Base-by-base conservation (phyloP, 2,888 invertebrate species). In the Drosophila greeni region DNA sequence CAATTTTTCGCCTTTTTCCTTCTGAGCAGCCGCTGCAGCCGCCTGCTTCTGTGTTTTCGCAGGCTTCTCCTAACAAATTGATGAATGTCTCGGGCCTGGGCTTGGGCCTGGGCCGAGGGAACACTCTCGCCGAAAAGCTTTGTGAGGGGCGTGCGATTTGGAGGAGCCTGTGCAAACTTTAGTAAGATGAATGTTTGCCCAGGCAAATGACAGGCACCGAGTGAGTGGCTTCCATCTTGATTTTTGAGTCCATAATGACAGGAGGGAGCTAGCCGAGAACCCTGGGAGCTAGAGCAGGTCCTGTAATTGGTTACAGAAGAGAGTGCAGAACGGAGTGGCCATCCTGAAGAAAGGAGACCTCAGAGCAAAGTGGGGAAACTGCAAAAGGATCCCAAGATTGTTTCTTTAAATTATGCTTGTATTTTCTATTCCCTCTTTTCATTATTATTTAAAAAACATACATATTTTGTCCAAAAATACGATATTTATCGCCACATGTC, bases 221-320 rank as follows among this genome's bases (percentile, higher is more conserved):
- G 49, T 29, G 59, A 52, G 60, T 68, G 82, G 68, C 73, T 81
- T 75, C 76, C 73, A 78, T 83, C 79, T 83, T 83, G 82, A 78
- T 83, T 78, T 82, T 78, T 83, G 84, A 78, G 78, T 71, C 76
- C 79, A 78, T 78, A 83, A 83, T 83, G 84, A 83, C 82, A 78
- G 78, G 51, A 67, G 73, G 47, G 43, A 20, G 39, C 51, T 39
- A 26, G 29, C n/a, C 7, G 36, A 29, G 20, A 70, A 47, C 34
- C 5, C 36, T 6, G 23, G 11, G 9, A 16, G 12, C 58, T 31
- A 51, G n/a, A 29, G 12, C 23, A 37, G 26, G 52, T 51, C 42
- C 47, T 73, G 68, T 81, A 78, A 83, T 83, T 78, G 82, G 79
- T 80, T 79, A 64, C 67, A 61, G 68, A 71, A 59, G 49, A 70